These are phyloP conservation scores for Anthopleura sola DNA, from an alignment of 64 coral and sea anemone species.

Conservation along the genomic window DNA sequence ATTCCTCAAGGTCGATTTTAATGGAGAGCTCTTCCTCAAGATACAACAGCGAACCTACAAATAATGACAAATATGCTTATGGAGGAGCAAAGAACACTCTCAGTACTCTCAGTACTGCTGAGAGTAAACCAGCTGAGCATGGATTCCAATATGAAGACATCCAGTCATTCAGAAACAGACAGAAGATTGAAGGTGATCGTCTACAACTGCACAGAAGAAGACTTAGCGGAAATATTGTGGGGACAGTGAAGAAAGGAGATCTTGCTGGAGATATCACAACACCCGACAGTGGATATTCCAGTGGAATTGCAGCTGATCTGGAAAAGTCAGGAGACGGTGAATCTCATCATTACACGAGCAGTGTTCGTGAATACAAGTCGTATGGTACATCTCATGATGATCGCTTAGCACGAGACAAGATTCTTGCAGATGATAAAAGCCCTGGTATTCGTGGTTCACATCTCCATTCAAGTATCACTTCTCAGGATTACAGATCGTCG, in stretches of 20 bases:
- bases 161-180: background rate
- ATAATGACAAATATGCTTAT: no score
- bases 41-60: background rate
- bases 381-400: background rate
- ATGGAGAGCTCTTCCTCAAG: background rate
- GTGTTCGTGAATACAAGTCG: background rate
- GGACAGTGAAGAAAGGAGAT: background rate
- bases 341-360: background rate
- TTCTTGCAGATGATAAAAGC: background rate
- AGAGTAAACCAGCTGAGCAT: background rate
- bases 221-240: background rate
- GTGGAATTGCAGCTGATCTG: background rate
- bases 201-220: background rate
- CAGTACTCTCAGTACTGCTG: background rate
- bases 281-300: background rate
- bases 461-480: background rate
- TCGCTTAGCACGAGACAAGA: background rate
- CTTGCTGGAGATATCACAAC: background rate
- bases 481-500: background rate
- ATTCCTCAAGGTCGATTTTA: background rate
- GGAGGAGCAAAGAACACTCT: background rate
- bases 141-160: constrained; percentile 21
- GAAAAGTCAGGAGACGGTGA: background rate
- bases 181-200: constrained; percentile 2
- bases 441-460: background rate